Base-by-base conservation (phyloP, 1,140 invertebrate genomes). In the Colletes latitarsis region DNA sequence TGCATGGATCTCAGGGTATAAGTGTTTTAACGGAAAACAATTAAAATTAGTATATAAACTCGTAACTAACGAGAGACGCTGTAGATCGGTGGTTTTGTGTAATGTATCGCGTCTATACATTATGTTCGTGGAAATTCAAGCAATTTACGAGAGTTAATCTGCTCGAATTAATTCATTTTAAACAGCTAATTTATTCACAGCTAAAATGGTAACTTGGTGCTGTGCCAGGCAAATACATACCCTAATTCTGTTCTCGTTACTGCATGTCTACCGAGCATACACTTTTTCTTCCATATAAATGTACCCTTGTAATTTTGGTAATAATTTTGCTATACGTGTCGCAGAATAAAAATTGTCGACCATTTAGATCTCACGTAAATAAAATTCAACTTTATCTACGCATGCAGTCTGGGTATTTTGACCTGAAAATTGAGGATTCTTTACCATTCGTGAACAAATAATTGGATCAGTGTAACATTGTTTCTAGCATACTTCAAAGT, bases 121-220 rank as follows among this genome's bases (percentile, higher is more conserved):
- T 60, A 41, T 69, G 58, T 41, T 52, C 43, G 17, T 21, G 43
- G 15, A 10, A 60, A 49, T n/a, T 74, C 12, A 15, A 60, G 12
- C 55, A 70, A 62, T 70, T 60, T 77, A 19, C 17, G 5, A 17
- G 14, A 49, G 19, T 41, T 69, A 62, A 52, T 77, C 10, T 10
- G 43, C 43, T 39, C 43, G 53, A 69, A 30, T 69, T 60, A 43
- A 39, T 69, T 58, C 55, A 46, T 77, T 67, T 60, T 60, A 60
- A 60, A 68, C 19, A 41, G 41, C 53, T 55, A 58, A 49, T 60
- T 70, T 58, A 62, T 41, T 60, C 14, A 1, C 53, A 2, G 17
- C 2, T 41, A 39, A 5, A 60, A 77, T 52, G 21, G 12, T 60
- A 60, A 69, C 12, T 30, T 77, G 43, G 64, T 39, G 68, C 46